phyloP scores from a whole-genome alignment of 2,113 vertebrate genomes.

The Bos indicus region DNA sequence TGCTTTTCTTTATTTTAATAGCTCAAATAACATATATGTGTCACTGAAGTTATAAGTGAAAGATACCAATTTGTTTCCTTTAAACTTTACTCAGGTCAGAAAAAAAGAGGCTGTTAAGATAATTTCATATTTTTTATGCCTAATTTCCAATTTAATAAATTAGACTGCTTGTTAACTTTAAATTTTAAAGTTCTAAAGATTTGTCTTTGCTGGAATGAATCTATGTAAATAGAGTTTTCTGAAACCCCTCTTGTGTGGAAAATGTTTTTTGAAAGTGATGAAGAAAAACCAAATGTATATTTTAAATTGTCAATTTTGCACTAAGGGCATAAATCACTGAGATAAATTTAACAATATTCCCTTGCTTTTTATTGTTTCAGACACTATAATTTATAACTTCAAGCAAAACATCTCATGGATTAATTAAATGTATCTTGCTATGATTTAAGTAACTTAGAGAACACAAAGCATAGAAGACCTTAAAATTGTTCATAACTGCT shows the following conservation, averaged over 20 bases:
- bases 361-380: slow-evolving; percentile 36
- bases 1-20: neutral
- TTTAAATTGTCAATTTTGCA: slow-evolving; percentile 46
- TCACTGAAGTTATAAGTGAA: slow-evolving; percentile 1
- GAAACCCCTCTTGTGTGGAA: neutral
- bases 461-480: neutral
- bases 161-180: slow-evolving; percentile 16
- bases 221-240: slow-evolving; percentile 9
- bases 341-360: slow-evolving; percentile 31
- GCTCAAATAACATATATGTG: neutral
- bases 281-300: slow-evolving; percentile 29
- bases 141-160: neutral
- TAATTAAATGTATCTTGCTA: slow-evolving; percentile 39
- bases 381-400: slow-evolving; percentile 41
- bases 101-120: slow-evolving; percentile 20
- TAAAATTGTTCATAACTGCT: slow-evolving; percentile 20
- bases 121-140: neutral
- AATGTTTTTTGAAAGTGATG: neutral
- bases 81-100: neutral
- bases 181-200: neutral
- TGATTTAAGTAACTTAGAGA: neutral
- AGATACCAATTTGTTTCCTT: neutral
- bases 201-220: neutral
- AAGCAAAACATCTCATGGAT: neutral
- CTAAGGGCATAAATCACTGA: slow-evolving; percentile 20